Evolutionary conservation across 2,797 vertebrate genomes (phyloP).

Genomic region (Thalassophryne amazonica): DNA sequence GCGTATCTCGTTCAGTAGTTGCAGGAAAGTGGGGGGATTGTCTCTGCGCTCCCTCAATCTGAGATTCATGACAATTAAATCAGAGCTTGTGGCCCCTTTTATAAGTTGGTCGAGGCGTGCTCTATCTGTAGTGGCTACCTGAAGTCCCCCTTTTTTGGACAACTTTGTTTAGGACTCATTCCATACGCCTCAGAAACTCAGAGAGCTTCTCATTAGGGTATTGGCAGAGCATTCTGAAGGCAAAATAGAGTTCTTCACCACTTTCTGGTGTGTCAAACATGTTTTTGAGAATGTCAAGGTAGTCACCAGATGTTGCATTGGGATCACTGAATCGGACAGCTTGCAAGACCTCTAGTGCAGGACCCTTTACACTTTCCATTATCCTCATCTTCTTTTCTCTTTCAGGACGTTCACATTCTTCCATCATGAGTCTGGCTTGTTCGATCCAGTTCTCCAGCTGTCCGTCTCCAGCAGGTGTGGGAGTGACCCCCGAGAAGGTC

Average conservation of each 20-base stretch:
- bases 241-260: conserved; percentile 10
- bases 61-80: conserved; percentile 10
- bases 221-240: neutral
- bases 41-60: conserved; percentile 7
- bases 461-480: conserved; percentile 13
- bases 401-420: conserved; percentile 12
- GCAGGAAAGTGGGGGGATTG: conserved; percentile 4
- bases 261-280: conserved; percentile 8
- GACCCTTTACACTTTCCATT: conserved; percentile 23
- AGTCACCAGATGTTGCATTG: neutral
- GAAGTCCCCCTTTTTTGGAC: conserved; percentile 5
- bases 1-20: neutral
- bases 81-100: conserved; percentile 8
- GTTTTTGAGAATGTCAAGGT: conserved; percentile 2
- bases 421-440: conserved; percentile 2
- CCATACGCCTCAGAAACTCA: conserved; percentile 10
- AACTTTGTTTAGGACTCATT: no score
- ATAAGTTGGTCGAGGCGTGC: conserved; percentile 7
- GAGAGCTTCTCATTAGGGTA: neutral
- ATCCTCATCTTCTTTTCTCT: conserved; percentile 16
- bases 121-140: neutral
- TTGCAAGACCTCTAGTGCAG: conserved; percentile 8
- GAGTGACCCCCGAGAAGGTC: conserved; percentile 2
- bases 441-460: conserved; percentile 6
- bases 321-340: conserved; percentile 4